Evolutionary conservation across 1,140 invertebrate species (phyloP), one percentile per base, ranked within the genome.

Genomic region (Himalopsyche phryganea): DNA sequence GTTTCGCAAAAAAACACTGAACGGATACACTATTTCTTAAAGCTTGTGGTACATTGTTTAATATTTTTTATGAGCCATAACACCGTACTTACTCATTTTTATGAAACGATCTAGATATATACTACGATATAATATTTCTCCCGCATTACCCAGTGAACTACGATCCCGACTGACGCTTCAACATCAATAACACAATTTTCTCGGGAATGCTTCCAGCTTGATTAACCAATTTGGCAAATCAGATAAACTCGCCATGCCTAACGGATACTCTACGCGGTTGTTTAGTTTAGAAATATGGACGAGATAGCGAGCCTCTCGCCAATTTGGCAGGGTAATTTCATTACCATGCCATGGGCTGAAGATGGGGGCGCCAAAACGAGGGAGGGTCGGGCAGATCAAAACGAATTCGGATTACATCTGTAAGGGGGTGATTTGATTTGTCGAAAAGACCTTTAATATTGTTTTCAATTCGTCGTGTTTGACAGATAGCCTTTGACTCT

Each of bases 401-500:
- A 32, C 23, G 11, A 48, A 20, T 42, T 19, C 36, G 32, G 51
- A 60, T 60, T 49, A 54, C 47, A 49, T 49, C 38, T 13, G 36
- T 19, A 23, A n/a, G 40, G 41, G 45, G 36, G 13, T 49, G 50
- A 60, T 54, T 60, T 48, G 58, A 60, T 55, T 60, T 53, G 50
- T 45, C 33, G 38, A 11, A 3, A 36, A 50, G 47, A 40, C 38
- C 50, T 41, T 28, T 59, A 53, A 59, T 59, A 53, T 53, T 59
- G 50, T 59, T 59, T 53, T 49, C 36, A 47, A 59, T 59, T 59
- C 45, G 50, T 53, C 50, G 53, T 47, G 23, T 59, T 53, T 59
- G 57, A 59, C 50, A 15, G 41, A 19, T 41, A 52, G 9, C 23
- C 9, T 28, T 28, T 28, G 23, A 28, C 23, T 28, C 23, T 28